Evolutionary conservation across 1,140 invertebrate species (phyloP).

Genomic region (Anastrepha obliqua): DNA sequence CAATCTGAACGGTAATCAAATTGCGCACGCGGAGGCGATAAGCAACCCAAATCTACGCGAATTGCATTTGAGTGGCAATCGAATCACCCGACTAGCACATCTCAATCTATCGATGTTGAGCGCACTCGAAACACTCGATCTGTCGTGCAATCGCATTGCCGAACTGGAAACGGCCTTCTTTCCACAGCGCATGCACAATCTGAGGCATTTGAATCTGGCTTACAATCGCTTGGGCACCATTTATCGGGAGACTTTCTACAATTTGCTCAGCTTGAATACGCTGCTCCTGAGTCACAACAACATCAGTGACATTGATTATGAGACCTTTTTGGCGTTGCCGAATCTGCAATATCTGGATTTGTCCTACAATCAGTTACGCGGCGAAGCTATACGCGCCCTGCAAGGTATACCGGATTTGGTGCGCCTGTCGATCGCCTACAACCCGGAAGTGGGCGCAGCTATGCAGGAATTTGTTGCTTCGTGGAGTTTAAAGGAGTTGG

Average conservation of each 20-base stretch:
- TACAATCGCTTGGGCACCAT: slow-evolving; percentile 72
- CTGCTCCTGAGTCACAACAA: slow-evolving; percentile 78
- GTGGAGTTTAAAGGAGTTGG: slow-evolving; percentile 75
- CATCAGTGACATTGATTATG: slow-evolving; percentile 76
- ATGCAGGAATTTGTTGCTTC: slow-evolving; percentile 73
- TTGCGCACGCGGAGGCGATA: not conserved
- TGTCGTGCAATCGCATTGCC: slow-evolving; percentile 76
- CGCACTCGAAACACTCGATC: slow-evolving; percentile 74
- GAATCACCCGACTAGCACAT: slow-evolving; percentile 56
- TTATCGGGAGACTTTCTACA: slow-evolving; percentile 72
- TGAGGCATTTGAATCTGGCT: slow-evolving; percentile 79
- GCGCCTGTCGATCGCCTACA: slow-evolving; percentile 84
- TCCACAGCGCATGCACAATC: slow-evolving; percentile 66
- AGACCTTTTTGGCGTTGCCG: slow-evolving; percentile 80
- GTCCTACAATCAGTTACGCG: slow-evolving; percentile 84
- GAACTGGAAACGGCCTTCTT: slow-evolving; percentile 70
- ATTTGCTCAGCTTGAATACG: slow-evolving; percentile 72
- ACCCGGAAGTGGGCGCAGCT: slow-evolving; percentile 78
- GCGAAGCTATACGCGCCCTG: slow-evolving; percentile 83
- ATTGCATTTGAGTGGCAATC: slow-evolving; percentile 64
- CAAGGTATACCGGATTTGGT: slow-evolving; percentile 84
- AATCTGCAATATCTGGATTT: slow-evolving; percentile 86
- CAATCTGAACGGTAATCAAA: slow-evolving; percentile 56
- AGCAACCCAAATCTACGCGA: slow-evolving; percentile 58
- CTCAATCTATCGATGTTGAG: slow-evolving; percentile 59